phyloP scores from a whole-genome alignment of 1,140 invertebrate genomes.

The Orius insidiosus region DNA sequence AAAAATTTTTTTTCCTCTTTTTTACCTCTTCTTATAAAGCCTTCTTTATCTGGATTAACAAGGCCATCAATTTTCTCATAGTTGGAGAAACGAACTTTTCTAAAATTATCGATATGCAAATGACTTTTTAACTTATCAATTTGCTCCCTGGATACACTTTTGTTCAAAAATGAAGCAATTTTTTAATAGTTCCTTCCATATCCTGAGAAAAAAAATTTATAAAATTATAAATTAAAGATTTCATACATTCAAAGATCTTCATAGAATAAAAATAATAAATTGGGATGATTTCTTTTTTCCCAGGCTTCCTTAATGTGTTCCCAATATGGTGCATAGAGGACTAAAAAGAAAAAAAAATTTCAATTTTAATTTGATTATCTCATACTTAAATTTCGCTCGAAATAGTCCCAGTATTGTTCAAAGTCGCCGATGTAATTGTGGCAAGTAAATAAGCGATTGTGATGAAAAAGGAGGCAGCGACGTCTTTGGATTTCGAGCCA shows the following conservation, averaged over 20 bases:
- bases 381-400: constrained; percentile 37
- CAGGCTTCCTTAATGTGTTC: constrained; percentile 59
- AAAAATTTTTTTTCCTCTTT: constrained; percentile 3
- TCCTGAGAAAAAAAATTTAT: constrained; percentile 28
- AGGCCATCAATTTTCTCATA: constrained; percentile 13
- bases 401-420: constrained; percentile 54
- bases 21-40: constrained; percentile 21
- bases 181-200: constrained; percentile 39
- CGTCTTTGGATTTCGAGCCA: constrained; percentile 68
- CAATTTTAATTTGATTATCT: no score
- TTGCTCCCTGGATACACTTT: constrained; percentile 32
- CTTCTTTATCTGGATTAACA: constrained; percentile 17
- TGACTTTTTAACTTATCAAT: constrained; percentile 36
- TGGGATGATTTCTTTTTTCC: constrained; percentile 39
- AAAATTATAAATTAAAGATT: not conserved
- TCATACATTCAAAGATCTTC: constrained; percentile 52
- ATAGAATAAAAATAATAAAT: constrained; percentile 61
- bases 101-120: constrained; percentile 28
- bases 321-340: constrained; percentile 53
- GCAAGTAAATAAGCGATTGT: constrained; percentile 49
- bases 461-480: constrained; percentile 66
- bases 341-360: constrained; percentile 13
- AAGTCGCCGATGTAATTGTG: constrained; percentile 56
- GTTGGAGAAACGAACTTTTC: constrained; percentile 19
- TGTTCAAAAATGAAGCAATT: constrained; percentile 52